A percentile compares a stretch with the other conserved stretches of the same genome.
Conservation (phyloP, 2,797 vertebrate species). For the Acipenser ruthenus region DNA sequence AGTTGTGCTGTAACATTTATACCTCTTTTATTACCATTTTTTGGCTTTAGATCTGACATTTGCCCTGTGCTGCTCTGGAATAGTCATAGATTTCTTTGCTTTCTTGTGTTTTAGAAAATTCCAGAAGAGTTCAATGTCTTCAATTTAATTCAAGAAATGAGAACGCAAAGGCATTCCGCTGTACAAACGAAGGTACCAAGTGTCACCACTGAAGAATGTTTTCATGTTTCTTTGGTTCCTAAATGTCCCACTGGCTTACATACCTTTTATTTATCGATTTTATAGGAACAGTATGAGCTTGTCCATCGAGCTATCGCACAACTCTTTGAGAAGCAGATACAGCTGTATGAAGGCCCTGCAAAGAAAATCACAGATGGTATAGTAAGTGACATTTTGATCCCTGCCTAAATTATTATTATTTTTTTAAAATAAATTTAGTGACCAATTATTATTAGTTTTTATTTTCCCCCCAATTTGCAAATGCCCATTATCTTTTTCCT, state of each 20-base stretch:
- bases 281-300: constrained; percentile 90
- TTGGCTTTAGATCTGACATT: no score
- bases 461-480: no score
- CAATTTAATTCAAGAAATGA: constrained; percentile 95
- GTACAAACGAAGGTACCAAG: constrained; percentile 89
- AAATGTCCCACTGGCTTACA: constrained; percentile 2
- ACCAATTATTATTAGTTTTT: no score
- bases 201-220: not conserved
- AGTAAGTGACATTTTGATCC: constrained; percentile 54
- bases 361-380: constrained; percentile 77
- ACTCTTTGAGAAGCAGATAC: constrained; percentile 87
- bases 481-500: no score
- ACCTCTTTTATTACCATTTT: no score
- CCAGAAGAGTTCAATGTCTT: constrained; percentile 95
- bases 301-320: constrained; percentile 92
- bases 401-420: no score
- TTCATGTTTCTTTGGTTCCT: no score
- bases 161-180: constrained; percentile 92
- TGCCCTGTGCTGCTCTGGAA: no score
- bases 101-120: constrained; percentile 73
- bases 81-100: no score
- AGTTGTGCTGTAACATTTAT: no score
- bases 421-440: no score
- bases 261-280: constrained; percentile 14
- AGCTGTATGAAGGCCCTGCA: constrained; percentile 72